Conservation (phyloP, 2,888 invertebrate species). For the Hedychridium roseum region DNA sequence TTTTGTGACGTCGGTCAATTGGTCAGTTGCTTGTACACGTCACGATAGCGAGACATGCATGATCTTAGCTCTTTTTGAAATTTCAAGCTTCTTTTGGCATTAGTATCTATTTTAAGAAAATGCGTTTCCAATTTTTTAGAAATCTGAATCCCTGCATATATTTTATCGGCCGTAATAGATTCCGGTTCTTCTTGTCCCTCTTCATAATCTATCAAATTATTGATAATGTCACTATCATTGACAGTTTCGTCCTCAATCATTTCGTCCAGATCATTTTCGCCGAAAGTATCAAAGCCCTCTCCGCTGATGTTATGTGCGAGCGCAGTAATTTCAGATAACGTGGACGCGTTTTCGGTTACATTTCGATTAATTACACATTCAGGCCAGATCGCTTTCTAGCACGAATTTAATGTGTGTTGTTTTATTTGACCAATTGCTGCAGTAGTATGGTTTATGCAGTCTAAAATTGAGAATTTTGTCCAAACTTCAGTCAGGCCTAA, state of each 20-base stretch:
- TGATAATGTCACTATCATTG: constrained; percentile 38
- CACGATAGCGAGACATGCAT: constrained; percentile 20
- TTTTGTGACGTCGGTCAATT: constrained; percentile 20
- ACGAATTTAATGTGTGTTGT: constrained; percentile 38
- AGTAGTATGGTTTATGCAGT: constrained; percentile 28
- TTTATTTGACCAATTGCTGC: constrained; percentile 29
- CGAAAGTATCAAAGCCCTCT: constrained; percentile 40
- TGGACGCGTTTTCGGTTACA: constrained; percentile 25
- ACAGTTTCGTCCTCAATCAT: constrained; percentile 24
- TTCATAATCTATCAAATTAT: constrained; percentile 20
- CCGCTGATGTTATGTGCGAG: constrained; percentile 37
- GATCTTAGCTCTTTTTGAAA: constrained; percentile 21
- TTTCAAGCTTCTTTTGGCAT: constrained; percentile 17
- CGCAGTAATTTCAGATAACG: constrained; percentile 28
- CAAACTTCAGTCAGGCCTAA: constrained; percentile 28
- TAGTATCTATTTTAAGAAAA: constrained; percentile 22
- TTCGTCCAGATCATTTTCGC: constrained; percentile 31
- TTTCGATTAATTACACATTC: constrained; percentile 39
- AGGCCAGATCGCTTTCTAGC: constrained; percentile 42
- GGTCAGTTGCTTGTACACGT: constrained; percentile 18
- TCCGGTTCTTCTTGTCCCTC: constrained; percentile 18
- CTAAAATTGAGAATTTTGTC: constrained; percentile 36
- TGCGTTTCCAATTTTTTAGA: constrained; percentile 19
- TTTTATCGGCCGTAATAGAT: constrained; percentile 18
- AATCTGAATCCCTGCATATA: constrained; percentile 19